Conservation (phyloP, 64 coral and sea anemone species). For the Montipora foliosa region DNA sequence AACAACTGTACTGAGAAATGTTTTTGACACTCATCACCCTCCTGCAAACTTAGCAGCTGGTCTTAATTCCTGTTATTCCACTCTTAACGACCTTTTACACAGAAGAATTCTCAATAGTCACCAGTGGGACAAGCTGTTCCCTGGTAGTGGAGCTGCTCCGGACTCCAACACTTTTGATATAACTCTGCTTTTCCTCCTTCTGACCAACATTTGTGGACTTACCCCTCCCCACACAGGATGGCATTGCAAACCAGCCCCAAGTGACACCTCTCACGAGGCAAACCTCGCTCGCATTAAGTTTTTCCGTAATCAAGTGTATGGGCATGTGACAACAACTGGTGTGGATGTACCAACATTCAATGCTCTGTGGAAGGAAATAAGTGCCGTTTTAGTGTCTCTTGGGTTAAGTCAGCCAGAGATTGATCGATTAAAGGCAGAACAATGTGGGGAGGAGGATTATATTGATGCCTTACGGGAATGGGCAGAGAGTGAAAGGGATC, state of each 20-base stretch:
- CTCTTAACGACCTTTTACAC: background rate
- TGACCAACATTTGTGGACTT: background rate
- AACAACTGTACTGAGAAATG: conserved; percentile 24
- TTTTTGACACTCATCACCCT: conserved; percentile 28
- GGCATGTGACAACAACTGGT: conserved; percentile 12
- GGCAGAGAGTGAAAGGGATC: background rate
- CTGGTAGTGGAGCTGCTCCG: background rate
- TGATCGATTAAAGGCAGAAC: background rate
- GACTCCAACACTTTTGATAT: background rate
- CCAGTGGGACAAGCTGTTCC: conserved; percentile 41
- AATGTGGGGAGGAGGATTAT: conserved; percentile 28
- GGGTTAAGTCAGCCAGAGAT: background rate
- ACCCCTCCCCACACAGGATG: background rate
- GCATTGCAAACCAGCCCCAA: conserved; percentile 2
- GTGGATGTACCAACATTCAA: background rate
- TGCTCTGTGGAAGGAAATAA: conserved; percentile 12
- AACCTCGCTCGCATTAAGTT: conserved; percentile 33
- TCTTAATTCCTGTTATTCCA: background rate
- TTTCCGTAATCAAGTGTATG: conserved; percentile 14
- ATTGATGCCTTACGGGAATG: background rate
- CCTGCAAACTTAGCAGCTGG: conserved; percentile 23
- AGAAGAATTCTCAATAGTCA: background rate
- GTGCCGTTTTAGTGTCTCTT: conserved; percentile 7
- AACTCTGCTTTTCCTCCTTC: background rate
- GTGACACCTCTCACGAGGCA: conserved; percentile 6